Conservation (phyloP, 1,140 invertebrate genomes). For the Lepidurus arcticus region DNA sequence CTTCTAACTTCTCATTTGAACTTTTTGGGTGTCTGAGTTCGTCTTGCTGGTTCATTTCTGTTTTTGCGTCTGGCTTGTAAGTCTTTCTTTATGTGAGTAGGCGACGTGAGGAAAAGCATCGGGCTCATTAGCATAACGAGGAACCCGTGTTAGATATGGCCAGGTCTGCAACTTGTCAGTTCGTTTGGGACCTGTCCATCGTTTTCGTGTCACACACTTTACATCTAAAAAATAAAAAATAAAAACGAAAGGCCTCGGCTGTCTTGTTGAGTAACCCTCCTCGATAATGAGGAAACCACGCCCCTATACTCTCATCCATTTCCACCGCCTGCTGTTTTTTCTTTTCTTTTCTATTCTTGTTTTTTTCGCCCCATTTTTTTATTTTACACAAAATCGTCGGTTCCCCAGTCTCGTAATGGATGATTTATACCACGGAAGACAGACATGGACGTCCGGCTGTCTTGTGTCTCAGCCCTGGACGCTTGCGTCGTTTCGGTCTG, state of each 20-base stretch:
- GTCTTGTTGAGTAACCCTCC: background rate
- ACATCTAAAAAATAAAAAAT: background rate
- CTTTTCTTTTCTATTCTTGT: background rate
- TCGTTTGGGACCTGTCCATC: conserved; percentile 18
- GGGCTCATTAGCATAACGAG: conserved; percentile 18
- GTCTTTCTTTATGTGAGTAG: conserved; percentile 15
- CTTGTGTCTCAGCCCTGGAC: background rate
- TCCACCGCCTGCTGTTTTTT: background rate
- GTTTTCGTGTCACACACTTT: background rate
- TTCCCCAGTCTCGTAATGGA: background rate
- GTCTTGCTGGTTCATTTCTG: background rate
- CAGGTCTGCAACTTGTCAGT: conserved; percentile 12
- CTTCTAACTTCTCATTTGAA: background rate
- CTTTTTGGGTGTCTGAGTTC: background rate
- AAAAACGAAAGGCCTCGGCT: background rate
- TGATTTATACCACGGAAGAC: background rate
- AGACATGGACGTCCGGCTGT: background rate
- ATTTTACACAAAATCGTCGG: background rate
- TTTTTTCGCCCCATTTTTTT: background rate
- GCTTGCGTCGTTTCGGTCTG: background rate
- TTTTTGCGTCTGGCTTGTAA: conserved; percentile 11
- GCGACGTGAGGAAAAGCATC: conserved; percentile 20
- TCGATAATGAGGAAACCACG: conserved; percentile 7
- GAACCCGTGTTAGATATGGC: conserved; percentile 9
- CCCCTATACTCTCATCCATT: background rate